Evolutionary conservation across 2,797 vertebrate species (phyloP), one percentile per base, ranked within the genome.

Genomic region (Cuculus canorus): DNA sequence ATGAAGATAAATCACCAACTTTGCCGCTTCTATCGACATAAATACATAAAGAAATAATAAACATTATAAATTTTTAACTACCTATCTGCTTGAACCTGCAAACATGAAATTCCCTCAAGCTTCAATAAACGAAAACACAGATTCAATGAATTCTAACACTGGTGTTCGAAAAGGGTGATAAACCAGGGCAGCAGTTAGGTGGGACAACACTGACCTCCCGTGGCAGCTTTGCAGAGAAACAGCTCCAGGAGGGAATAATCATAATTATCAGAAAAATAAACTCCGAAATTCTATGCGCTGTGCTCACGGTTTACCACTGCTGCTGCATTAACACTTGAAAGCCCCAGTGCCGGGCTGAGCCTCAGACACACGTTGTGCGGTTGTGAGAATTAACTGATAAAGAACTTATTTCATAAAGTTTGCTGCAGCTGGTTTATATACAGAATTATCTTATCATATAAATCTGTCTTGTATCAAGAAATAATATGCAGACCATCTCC

Each of bases 61-160:
- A 94, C 5, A 35, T 50, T 43, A 47, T 96, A 77, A 88, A 95
- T 95, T 87, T 96, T 96, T 96, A 97, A 97, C 82, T 85, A 83
- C 89, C 84, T 92, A 48, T 77, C 60, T 66, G 22, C 50, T 93
- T 92, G 84, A 95, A 89, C 95, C 94, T 92, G 93, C 92, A 95
- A 95, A 97, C 83, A 82, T 43, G 72, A 85, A 95, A 89, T 86
- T 94, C 73, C 45, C 96, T 22, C 92, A 82, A 76, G 92, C 82
- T 96, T 96, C 96, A 95, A 93, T 96, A 97, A 96, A 95, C 43
- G 53, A 79, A 95, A 76, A 97, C 95, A 95, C 78, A 88, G 41
- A 93, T 80, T 61, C 92, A 96, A 59, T 72, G 95, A 97, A 97
- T 95, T 93, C 92, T 96, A 96, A 97, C 96, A 96, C 96, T 94